Conservation (phyloP, 2,113 vertebrate genomes). For the Gavia stellata region DNA sequence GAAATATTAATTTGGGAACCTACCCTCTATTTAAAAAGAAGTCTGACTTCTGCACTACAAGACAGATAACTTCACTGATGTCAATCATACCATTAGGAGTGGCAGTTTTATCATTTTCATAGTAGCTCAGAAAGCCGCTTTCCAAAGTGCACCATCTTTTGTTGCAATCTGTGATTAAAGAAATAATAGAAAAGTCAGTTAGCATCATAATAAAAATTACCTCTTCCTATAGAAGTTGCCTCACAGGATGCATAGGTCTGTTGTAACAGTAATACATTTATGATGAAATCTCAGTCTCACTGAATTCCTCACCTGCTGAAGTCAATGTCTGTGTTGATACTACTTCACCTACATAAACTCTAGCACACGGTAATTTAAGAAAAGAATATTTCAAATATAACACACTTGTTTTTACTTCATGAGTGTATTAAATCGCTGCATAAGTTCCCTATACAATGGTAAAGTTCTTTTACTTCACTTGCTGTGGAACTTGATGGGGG, state of each 20-base stretch:
- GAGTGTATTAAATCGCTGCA: neutral
- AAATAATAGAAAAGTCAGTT: neutral
- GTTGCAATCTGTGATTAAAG: conserved; percentile 77
- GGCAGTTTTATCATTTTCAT: conserved; percentile 84
- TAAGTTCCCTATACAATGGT: neutral
- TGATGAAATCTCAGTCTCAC: neutral
- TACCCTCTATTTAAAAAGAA: conserved; percentile 80
- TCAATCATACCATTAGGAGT: conserved; percentile 84
- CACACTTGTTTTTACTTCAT: neutral
- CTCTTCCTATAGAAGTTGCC: neutral
- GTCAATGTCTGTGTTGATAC: neutral
- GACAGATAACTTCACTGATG: conserved; percentile 79
- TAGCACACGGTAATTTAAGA: neutral
- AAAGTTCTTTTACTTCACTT: neutral
- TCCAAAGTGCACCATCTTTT: conserved; percentile 92
- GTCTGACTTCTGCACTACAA: conserved; percentile 78
- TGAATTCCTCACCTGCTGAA: no score
- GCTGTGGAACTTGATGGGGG: neutral
- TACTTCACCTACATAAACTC: neutral
- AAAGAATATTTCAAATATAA: neutral
- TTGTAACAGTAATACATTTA: neutral
- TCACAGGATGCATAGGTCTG: neutral
- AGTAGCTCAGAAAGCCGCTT: conserved; percentile 90
- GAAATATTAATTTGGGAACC: neutral
- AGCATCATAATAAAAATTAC: neutral